Conservation (phyloP, 2,797 vertebrate species). For the Nyctalus aviator region DNA sequence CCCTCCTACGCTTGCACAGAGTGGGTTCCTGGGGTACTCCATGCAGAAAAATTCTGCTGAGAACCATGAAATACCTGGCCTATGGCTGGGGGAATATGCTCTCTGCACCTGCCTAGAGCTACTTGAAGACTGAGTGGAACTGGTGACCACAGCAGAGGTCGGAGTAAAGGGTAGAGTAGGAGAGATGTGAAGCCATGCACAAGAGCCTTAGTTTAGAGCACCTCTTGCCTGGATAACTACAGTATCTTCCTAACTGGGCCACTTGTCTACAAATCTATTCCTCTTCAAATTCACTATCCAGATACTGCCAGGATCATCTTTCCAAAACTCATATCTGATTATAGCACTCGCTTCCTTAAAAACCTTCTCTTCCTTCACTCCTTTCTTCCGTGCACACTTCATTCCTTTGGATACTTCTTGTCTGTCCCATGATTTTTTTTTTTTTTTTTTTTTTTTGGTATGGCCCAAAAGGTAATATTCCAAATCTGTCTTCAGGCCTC, state of each 20-base stretch:
- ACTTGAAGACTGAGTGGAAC: neutral
- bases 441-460: constrained; percentile 27
- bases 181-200: neutral
- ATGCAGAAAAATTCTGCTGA: neutral
- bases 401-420: neutral
- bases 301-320: neutral
- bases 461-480: neutral
- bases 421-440: neutral
- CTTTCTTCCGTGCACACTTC: neutral
- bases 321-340: constrained; percentile 19
- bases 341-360: neutral
- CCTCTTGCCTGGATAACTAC: neutral
- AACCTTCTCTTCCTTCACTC: neutral
- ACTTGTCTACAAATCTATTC: neutral
- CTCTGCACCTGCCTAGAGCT: neutral
- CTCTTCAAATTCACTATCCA: neutral
- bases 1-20: neutral
- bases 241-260: neutral
- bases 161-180: neutral
- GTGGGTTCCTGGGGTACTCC: neutral
- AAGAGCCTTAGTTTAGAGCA: neutral
- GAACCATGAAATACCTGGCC: neutral
- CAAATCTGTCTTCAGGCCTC: constrained; percentile 15
- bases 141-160: neutral
- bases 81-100: too few relatives aligned